phyloP scores from a whole-genome alignment of 2,888 invertebrate genomes.

The Athripsodes cinereus region DNA sequence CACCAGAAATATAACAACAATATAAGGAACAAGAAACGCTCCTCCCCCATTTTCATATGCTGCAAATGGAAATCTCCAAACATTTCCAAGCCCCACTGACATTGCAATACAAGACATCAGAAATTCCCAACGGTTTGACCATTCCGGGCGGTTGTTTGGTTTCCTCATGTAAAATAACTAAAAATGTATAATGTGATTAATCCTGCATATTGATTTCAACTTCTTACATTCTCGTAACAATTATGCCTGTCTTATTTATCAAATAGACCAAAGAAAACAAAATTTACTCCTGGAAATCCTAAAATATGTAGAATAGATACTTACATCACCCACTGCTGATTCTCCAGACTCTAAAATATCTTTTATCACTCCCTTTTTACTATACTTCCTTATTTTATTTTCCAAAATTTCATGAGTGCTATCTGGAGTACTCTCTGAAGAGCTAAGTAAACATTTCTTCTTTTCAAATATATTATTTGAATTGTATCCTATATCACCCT shows the following conservation, averaged over 20 bases:
- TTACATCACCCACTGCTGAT: not conserved
- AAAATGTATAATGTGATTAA: no score
- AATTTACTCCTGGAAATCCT: no score
- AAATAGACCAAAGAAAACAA: no score
- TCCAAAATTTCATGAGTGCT: not conserved
- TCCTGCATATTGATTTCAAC: no score
- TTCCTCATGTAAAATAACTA: not conserved
- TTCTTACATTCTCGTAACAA: no score
- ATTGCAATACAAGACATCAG: conserved; percentile 59
- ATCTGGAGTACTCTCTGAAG: not conserved
- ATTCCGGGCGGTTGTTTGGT: conserved; percentile 34
- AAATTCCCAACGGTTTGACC: conserved; percentile 58
- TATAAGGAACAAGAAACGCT: conserved; percentile 61
- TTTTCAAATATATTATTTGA: not conserved
- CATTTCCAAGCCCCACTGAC: conserved; percentile 62
- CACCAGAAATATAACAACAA: conserved; percentile 56
- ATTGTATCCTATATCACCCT: no score
- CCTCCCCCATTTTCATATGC: conserved; percentile 64
- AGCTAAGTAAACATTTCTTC: not conserved
- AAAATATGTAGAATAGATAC: not conserved
- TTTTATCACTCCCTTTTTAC: not conserved
- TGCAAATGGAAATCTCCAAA: conserved; percentile 63
- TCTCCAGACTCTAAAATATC: not conserved
- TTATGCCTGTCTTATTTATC: no score
- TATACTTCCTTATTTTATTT: not conserved